These are phyloP conservation scores for Carposina sasakii DNA, from an alignment of 1,140 invertebrate species.

Conservation along the genomic window DNA sequence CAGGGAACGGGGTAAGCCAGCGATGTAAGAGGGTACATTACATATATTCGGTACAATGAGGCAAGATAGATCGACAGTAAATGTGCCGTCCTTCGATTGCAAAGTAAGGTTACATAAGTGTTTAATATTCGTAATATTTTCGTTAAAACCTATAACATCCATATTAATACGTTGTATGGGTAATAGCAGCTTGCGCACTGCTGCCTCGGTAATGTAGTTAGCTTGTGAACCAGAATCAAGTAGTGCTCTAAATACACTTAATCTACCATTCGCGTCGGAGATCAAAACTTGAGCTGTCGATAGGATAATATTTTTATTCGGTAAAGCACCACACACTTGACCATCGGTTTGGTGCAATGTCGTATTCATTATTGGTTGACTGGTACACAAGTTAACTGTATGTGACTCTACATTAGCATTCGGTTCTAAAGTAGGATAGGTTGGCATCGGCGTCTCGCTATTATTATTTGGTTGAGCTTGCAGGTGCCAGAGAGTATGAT, in stretches of 20 bases:
- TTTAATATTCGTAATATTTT: background rate
- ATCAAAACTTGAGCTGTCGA: background rate
- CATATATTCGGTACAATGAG: constrained; percentile 8
- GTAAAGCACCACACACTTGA: background rate
- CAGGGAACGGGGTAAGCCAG: too few relatives aligned
- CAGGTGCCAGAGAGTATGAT: constrained; percentile 5
- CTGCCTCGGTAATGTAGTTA: background rate
- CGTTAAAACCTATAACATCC: constrained; percentile 1
- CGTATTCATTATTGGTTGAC: too few relatives aligned
- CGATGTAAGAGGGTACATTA: background rate
- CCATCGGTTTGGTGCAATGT: background rate
- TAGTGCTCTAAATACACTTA: background rate
- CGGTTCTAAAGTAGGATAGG: background rate
- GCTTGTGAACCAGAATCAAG: constrained; percentile 1
- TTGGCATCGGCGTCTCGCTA: background rate
- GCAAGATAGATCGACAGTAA: background rate
- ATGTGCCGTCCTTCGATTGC: background rate
- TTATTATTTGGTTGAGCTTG: background rate
- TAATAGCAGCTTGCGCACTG: background rate
- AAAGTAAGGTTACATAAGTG: background rate
- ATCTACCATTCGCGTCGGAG: background rate
- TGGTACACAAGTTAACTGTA: background rate
- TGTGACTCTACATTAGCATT: background rate
- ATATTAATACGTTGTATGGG: background rate
- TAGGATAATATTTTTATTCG: background rate